Conservation (phyloP, 2,797 vertebrate genomes). For the Lophius americanus region DNA sequence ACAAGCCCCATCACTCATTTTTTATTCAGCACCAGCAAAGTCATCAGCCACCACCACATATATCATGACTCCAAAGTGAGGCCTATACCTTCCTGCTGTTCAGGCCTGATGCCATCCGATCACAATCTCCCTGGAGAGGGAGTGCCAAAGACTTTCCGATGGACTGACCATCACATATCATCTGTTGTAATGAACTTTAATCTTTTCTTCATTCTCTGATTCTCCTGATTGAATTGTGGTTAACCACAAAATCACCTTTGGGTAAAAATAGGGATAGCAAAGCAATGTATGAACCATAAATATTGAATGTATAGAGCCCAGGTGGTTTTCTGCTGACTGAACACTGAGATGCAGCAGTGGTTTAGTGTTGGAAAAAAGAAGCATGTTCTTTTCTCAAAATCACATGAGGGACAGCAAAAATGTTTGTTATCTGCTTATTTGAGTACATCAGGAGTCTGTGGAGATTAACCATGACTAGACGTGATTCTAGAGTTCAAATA, state of each 20-base stretch:
- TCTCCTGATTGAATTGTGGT: background rate
- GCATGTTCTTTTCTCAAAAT: background rate
- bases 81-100: too few species aligned
- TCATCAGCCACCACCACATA: too few species aligned
- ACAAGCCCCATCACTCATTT: too few species aligned
- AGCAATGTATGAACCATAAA: background rate
- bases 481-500: background rate
- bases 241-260: background rate
- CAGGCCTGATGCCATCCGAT: too few species aligned
- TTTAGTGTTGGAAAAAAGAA: background rate
- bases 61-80: too few species aligned
- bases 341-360: background rate
- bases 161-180: too few species aligned
- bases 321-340: slow-evolving; percentile 25
- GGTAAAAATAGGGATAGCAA: background rate
- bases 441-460: background rate
- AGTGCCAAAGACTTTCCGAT: too few species aligned
- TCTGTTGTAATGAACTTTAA: too few species aligned
- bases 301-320: slow-evolving; percentile 2
- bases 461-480: background rate
- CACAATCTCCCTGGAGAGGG: too few species aligned
- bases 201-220: too few species aligned
- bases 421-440: too few species aligned
- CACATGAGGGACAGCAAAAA: background rate
- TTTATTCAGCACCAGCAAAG: too few species aligned